Conservation (phyloP, 1,140 invertebrate genomes). For the Colletes latitarsis region DNA sequence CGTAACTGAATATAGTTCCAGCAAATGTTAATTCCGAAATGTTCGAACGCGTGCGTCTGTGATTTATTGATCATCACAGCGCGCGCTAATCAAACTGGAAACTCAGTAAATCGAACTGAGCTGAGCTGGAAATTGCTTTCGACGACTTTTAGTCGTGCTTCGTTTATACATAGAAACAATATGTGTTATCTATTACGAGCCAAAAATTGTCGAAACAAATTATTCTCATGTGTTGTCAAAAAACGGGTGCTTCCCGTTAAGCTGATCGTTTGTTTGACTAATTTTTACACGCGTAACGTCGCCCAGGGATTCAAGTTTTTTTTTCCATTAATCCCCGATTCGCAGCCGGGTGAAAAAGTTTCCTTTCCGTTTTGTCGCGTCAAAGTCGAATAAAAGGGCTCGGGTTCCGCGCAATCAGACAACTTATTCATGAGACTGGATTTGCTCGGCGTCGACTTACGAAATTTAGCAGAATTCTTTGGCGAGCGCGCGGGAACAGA, state of each 20-base stretch:
- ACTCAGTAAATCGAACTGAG: no score
- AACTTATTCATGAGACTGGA: slow-evolving; percentile 1
- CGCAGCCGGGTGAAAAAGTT: neutral
- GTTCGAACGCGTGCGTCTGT: no score
- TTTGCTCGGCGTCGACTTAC: neutral
- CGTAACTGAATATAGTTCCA: no score
- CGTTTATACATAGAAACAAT: no score
- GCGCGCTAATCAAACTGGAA: no score
- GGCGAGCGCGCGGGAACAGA: neutral
- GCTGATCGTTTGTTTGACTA: neutral
- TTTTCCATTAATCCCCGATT: neutral
- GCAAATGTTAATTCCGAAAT: no score
- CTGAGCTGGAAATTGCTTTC: no score
- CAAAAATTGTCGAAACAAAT: no score
- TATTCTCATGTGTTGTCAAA: neutral
- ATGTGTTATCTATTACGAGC: no score
- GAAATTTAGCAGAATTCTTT: neutral
- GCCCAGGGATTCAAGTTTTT: neutral
- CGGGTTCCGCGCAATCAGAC: neutral
- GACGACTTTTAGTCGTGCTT: no score
- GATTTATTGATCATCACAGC: no score
- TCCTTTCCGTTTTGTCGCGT: neutral
- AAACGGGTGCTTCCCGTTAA: neutral
- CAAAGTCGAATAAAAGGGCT: slow-evolving; percentile 7
- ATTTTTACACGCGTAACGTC: neutral